A percentile compares a stretch with the other conserved stretches of the same genome.
These are phyloP conservation scores for Rhamphomyia laevipes DNA, from an alignment of 2,888 invertebrate species.

Conservation along the genomic window DNA sequence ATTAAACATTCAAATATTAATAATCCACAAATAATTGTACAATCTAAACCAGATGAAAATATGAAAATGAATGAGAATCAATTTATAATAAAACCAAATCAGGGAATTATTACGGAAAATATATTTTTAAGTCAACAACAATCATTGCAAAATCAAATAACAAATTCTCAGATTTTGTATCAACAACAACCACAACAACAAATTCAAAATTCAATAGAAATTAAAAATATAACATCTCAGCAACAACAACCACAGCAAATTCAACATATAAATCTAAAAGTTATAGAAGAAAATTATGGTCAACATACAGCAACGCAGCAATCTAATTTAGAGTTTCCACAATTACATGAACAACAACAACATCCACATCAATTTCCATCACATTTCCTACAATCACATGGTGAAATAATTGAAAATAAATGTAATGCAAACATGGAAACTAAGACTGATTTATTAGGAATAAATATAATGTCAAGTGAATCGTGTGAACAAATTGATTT, in stretches of 20 bases:
- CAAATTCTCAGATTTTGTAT: background rate
- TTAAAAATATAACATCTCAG: background rate
- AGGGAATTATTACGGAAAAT: background rate
- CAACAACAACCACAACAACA: background rate
- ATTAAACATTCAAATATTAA: too few relatives aligned
- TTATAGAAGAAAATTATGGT: background rate
- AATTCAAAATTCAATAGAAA: background rate
- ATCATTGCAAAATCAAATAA: too few relatives aligned
- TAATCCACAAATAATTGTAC: too few relatives aligned
- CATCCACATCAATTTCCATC: constrained; percentile 8
- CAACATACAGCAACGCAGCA: constrained; percentile 2
- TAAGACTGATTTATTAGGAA: too few relatives aligned
- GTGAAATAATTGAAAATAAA: constrained; percentile 2
- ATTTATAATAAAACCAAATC: background rate
- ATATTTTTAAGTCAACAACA: background rate
- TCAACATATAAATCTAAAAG: background rate
- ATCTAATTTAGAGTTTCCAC: background rate
- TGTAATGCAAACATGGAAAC: background rate
- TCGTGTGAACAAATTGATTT: background rate
- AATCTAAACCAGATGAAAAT: too few relatives aligned
- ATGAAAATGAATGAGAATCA: too few relatives aligned
- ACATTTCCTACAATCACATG: constrained; percentile 12
- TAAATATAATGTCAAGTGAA: constrained; percentile 2
- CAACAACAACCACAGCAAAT: background rate
- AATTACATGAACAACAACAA: background rate